Evolutionary conservation across 2,888 invertebrate genomes (phyloP).

Genomic region (Cryptus viduatorius): DNA sequence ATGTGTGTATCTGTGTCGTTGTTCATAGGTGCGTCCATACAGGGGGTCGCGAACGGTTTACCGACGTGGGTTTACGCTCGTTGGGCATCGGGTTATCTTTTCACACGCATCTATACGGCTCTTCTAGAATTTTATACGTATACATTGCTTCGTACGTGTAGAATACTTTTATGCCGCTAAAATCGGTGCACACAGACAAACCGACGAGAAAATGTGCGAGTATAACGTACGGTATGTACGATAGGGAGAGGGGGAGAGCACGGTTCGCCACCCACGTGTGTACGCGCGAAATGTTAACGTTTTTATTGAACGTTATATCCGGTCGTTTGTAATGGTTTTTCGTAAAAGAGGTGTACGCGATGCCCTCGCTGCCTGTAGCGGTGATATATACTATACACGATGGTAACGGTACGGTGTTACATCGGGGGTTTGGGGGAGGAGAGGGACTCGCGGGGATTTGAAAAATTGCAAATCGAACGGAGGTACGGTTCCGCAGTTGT

Average conservation of each 20-base stretch:
- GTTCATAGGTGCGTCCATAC: not conserved
- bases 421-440: constrained; percentile 41
- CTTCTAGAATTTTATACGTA: constrained; percentile 30
- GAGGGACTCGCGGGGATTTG: constrained; percentile 69
- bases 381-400: constrained; percentile 8
- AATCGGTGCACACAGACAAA: not conserved
- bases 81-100: constrained; percentile 54
- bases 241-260: not conserved
- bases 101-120: constrained; percentile 53
- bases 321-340: constrained; percentile 76
- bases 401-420: constrained; percentile 50
- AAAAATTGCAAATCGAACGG: constrained; percentile 71
- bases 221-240: not conserved
- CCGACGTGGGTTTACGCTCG: constrained; percentile 57
- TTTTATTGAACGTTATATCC: constrained; percentile 75
- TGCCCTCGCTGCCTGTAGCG: not conserved
- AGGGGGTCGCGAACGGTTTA: constrained; percentile 19
- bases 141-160: not conserved
- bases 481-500: constrained; percentile 13
- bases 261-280: constrained; percentile 27
- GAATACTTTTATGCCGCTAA: not conserved
- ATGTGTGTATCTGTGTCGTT: constrained; percentile 8
- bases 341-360: constrained; percentile 39
- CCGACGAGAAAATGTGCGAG: constrained; percentile 9
- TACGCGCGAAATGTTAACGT: constrained; percentile 73